These are phyloP conservation scores for Ceratina australensis DNA, from an alignment of 1,140 invertebrate species.

Conservation along the genomic window DNA sequence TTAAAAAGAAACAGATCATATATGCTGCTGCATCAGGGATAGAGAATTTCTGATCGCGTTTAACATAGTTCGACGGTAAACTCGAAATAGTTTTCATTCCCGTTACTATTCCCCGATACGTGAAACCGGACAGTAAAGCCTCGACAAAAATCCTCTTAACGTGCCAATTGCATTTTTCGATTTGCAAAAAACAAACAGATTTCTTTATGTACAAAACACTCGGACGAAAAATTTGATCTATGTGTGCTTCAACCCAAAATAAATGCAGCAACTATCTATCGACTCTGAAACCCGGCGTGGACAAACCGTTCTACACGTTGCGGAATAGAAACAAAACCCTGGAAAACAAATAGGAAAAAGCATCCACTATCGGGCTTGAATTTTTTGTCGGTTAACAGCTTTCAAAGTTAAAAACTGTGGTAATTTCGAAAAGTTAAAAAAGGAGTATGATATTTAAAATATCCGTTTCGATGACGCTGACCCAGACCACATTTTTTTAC, in stretches of 20 bases:
- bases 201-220: neutral
- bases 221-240: neutral
- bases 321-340: neutral
- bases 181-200: neutral
- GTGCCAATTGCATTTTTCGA: neutral
- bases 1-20: too few species aligned
- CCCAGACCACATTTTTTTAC: neutral
- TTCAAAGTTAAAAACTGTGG: too few species aligned
- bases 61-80: too few species aligned
- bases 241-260: too few species aligned
- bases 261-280: neutral
- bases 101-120: too few species aligned
- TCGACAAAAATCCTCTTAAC: neutral
- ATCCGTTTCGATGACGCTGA: neutral
- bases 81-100: too few species aligned
- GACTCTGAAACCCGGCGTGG: neutral
- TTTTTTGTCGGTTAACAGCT: neutral
- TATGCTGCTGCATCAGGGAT: too few species aligned
- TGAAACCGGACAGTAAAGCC: neutral
- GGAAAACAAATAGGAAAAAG: neutral
- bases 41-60: too few species aligned
- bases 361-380: neutral
- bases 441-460: neutral
- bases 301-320: too few species aligned
- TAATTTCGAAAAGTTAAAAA: too few species aligned